Conservation (phyloP, 2,113 vertebrate species). For the Hemicordylus capensis region DNA sequence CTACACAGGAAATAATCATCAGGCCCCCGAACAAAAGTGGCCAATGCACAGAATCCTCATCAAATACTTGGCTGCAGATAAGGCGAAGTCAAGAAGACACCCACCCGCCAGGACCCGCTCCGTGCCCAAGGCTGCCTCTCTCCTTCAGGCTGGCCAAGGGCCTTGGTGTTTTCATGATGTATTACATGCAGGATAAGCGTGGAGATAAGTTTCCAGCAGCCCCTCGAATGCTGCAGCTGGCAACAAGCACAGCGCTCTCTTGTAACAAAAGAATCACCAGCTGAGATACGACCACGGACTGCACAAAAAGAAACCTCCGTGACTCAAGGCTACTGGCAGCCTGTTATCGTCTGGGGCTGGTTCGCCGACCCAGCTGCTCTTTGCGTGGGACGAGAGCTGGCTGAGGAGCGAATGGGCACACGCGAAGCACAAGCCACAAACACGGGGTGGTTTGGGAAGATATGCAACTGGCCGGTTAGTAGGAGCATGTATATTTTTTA, state of each 20-base stretch:
- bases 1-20: background rate
- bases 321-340: background rate
- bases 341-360: background rate
- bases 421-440: too few species aligned
- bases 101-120: background rate
- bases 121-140: background rate
- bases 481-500: too few species aligned
- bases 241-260: background rate
- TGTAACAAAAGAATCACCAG: background rate
- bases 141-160: background rate
- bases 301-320: background rate
- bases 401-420: too few species aligned
- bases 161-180: background rate
- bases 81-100: too few species aligned
- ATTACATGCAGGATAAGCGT: background rate
- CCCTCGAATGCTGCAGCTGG: background rate
- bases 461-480: too few species aligned
- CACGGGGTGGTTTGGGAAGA: too few species aligned
- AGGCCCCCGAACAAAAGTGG: background rate
- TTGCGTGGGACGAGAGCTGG: too few species aligned
- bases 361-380: too few species aligned
- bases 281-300: background rate
- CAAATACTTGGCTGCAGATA: background rate
- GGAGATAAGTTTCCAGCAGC: background rate
- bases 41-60: background rate